Percentiles rank a stretch among this genome's conserved stretches.
These are phyloP conservation scores for Notothenia rossii DNA, from an alignment of 2,113 vertebrate genomes.

Conservation along the genomic window DNA sequence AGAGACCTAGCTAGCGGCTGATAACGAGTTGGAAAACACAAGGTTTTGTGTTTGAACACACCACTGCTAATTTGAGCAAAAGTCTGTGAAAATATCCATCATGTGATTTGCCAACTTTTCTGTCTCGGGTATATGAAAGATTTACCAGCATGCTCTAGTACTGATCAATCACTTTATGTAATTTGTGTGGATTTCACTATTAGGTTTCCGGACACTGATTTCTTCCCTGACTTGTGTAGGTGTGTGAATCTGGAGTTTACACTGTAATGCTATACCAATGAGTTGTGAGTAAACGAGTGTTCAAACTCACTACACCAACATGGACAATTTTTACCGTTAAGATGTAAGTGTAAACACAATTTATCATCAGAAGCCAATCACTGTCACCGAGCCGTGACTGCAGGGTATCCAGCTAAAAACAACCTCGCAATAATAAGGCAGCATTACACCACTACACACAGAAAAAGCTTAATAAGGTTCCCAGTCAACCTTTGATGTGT, in stretches of 20 bases:
- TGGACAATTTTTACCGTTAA: neutral
- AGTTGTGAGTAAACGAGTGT: neutral
- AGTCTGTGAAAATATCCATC: constrained; percentile 1
- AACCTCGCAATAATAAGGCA: constrained; percentile 32
- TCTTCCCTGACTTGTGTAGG: neutral
- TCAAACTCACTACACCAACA: neutral
- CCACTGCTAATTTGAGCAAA: constrained; percentile 1
- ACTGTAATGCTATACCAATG: neutral
- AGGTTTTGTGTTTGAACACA: constrained; percentile 51
- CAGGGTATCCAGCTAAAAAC: constrained; percentile 29
- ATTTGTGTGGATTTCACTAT: neutral
- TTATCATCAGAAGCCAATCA: constrained; percentile 42
- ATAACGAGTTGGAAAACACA: constrained; percentile 51
- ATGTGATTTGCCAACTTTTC: constrained; percentile 22
- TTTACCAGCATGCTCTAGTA: constrained; percentile 4
- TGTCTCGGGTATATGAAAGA: constrained; percentile 1
- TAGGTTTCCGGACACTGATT: neutral
- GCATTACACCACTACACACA: constrained; percentile 32
- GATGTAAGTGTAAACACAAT: constrained; percentile 22
- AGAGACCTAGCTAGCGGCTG: neutral
- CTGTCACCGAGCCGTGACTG: constrained; percentile 4
- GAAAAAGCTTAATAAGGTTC: constrained; percentile 26
- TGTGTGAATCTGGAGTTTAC: neutral
- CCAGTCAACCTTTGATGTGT: constrained; percentile 53
- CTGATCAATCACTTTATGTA: constrained; percentile 3